Evolutionary conservation across 1,140 invertebrate genomes (phyloP).

Genomic region (Drosophila tani): DNA sequence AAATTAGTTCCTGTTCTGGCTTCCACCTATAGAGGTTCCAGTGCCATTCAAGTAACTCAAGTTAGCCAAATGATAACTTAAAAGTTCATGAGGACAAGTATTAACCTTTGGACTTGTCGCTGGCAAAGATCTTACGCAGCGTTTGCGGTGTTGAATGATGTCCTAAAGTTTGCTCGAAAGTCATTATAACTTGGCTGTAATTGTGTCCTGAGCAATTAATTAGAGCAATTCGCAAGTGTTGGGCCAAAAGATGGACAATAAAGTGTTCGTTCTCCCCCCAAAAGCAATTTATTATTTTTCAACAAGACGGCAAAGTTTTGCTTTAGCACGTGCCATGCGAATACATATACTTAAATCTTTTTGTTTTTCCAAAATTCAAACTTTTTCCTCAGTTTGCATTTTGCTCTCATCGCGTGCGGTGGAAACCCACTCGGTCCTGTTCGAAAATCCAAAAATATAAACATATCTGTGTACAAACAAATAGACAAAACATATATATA

Average conservation of each 20-base stretch:
- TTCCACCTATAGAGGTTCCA: too few species aligned
- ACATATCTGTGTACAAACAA: conserved; percentile 10
- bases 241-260: conserved; percentile 14
- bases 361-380: conserved; percentile 1
- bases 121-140: neutral
- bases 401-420: conserved; percentile 26
- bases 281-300: conserved; percentile 34
- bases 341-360: neutral
- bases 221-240: conserved; percentile 41
- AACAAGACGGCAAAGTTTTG: conserved; percentile 32
- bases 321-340: conserved; percentile 16
- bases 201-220: conserved; percentile 59
- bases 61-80: too few species aligned
- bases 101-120: neutral
- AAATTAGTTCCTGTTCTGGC: too few species aligned
- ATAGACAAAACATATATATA: neutral
- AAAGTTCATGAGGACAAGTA: neutral
- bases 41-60: too few species aligned
- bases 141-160: neutral
- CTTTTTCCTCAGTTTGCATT: conserved; percentile 18
- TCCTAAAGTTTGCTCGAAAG: conserved; percentile 15
- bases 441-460: conserved; percentile 11
- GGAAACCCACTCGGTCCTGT: neutral
- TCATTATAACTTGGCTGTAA: conserved; percentile 57
- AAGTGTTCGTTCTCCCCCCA: conserved; percentile 7